A percentile compares a stretch with the other conserved stretches of the same genome.
Conservation (phyloP, 2,888 invertebrate genomes). For the Gastracanthus pulcherrimus region DNA sequence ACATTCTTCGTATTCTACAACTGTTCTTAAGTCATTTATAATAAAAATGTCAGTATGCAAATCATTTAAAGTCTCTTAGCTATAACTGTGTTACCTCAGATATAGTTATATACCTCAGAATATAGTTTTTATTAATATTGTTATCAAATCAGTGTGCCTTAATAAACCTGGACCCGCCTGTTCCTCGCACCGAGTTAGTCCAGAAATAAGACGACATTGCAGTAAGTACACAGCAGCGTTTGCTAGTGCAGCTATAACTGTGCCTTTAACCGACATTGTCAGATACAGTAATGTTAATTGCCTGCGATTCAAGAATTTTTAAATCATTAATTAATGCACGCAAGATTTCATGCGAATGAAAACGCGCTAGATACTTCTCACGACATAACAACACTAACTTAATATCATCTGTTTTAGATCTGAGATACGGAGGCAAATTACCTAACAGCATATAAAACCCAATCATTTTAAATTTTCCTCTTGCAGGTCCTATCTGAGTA, state of each 20-base stretch:
- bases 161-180: too few relatives aligned
- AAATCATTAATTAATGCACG: constrained; percentile 49
- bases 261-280: neutral
- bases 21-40: constrained; percentile 21
- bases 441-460: constrained; percentile 52
- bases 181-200: too few relatives aligned
- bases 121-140: too few relatives aligned
- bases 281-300: neutral
- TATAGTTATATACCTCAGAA: too few relatives aligned
- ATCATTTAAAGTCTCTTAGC: constrained; percentile 44
- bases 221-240: too few relatives aligned
- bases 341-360: constrained; percentile 53
- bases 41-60: constrained; percentile 43
- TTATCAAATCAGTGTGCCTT: too few relatives aligned
- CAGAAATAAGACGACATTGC: too few relatives aligned
- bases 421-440: constrained; percentile 53
- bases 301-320: constrained; percentile 52
- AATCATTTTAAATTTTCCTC: neutral
- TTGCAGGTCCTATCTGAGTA: constrained; percentile 23
- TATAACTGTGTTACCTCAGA: too few relatives aligned
- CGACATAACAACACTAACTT: constrained; percentile 48
- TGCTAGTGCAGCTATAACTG: neutral
- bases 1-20: constrained; percentile 29
- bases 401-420: constrained; percentile 51
- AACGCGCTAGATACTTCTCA: constrained; percentile 52